Base-by-base conservation (phyloP, 92 coral and sea anemone genomes). In the Parazoanthus atlanticus region DNA sequence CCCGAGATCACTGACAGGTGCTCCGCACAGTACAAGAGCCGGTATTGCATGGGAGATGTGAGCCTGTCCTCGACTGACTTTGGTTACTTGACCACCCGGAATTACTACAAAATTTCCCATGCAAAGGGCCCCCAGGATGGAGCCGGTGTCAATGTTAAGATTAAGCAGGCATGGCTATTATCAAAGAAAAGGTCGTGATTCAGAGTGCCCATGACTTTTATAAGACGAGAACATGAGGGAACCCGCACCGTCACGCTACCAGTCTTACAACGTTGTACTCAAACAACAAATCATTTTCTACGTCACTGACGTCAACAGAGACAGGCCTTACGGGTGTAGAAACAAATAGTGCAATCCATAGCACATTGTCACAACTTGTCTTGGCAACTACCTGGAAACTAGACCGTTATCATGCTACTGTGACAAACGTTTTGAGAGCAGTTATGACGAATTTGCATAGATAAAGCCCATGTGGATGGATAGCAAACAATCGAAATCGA, bases 331-430 rank as follows among this genome's bases (percentile, higher is more conserved):
- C 26, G 6, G 92, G 65, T 40, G 79, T 85, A 0, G 78, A 85
- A 85, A 89, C 89, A 26, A 89, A 61, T 31, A 29, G 89, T 5
- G 36, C 79, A 30, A 84, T 89, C 26, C 92, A 89, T 79, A 73
- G 83, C 38, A 52, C 83, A 36, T 74, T 28, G 15, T 72, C n/a
- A n/a, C 78, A 47, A 46, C 46, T 23, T 46, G 33, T 30, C 10
- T 16, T 43, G 23, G 40, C 0, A 38, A 65, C 34, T 1, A 6
- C 31, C 66, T 89, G 15, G 47, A 28, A 33, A 72, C 84, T 11
- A 86, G 89, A 26, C 26, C 76, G 40, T 15, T 89, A 43, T 74
- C 92, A 0, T 89, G 89, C 79, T 89, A 89, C 79, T 89, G 89
- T 31, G 71, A 85, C 11, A n/a, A 28, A 36, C 84, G 89, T 25